phyloP scores from a whole-genome alignment of 2,888 invertebrate species.

The Chalcis sispes region DNA sequence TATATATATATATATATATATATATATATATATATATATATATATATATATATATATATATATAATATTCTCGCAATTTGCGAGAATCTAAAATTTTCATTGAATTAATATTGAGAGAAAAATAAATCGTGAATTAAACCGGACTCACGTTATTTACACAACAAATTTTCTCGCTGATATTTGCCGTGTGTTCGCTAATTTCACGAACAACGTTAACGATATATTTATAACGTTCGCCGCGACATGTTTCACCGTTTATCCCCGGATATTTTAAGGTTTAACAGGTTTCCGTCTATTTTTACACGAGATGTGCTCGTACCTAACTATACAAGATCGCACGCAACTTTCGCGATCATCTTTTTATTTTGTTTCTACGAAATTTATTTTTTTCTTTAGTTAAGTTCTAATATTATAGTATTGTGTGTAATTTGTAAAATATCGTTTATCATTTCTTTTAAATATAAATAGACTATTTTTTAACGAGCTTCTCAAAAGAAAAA shows the following conservation, averaged over 20 bases:
- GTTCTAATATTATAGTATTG: too few species aligned
- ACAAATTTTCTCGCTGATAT: slow-evolving; percentile 3
- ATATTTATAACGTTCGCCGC: slow-evolving; percentile 49
- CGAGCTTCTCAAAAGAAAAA: too few species aligned
- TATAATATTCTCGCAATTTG: not conserved
- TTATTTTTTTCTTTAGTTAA: too few species aligned
- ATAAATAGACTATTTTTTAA: too few species aligned
- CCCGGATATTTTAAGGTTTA: slow-evolving; percentile 51
- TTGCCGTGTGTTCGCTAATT: slow-evolving; percentile 17
- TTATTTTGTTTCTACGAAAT: not conserved
- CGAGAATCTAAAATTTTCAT: not conserved
- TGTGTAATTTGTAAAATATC: too few species aligned
- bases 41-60: not conserved
- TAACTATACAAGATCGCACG: not conserved
- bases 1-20: too few species aligned
- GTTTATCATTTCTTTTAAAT: too few species aligned
- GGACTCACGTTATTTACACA: slow-evolving; percentile 25
- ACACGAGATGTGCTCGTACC: slow-evolving; percentile 35
- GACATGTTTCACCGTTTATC: slow-evolving; percentile 32
- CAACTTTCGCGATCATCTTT: not conserved
- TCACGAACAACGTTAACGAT: slow-evolving; percentile 33
- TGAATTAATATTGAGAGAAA: not conserved
- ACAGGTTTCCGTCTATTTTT: slow-evolving; percentile 54
- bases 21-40: too few species aligned
- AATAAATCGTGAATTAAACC: not conserved